Conservation (phyloP, 2,888 invertebrate species). For the Geophilus truncorum region DNA sequence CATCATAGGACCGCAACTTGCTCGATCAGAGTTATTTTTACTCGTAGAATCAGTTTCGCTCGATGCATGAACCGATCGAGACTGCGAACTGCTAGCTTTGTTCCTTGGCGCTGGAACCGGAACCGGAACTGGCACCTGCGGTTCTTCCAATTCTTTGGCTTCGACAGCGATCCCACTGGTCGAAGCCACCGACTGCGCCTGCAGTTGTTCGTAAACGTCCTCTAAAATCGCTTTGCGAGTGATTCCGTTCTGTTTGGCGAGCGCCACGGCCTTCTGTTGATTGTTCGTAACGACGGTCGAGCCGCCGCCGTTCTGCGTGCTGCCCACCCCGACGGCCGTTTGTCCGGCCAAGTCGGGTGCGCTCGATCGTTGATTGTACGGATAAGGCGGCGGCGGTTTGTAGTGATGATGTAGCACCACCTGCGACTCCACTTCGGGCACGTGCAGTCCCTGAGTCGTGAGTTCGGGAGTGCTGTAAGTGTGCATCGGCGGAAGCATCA, state of each 20-base stretch:
- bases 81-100: no score
- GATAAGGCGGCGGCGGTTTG: constrained; percentile 82
- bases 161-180: not conserved
- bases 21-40: not conserved
- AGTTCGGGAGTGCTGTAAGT: constrained; percentile 48
- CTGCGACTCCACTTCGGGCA: constrained; percentile 41
- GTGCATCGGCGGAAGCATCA: constrained; percentile 38
- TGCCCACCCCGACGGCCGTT: constrained; percentile 40
- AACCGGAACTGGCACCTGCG: no score
- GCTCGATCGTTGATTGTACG: constrained; percentile 61
- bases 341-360: constrained; percentile 69
- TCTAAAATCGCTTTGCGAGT: not conserved
- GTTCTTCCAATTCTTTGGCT: no score
- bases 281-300: constrained; percentile 43
- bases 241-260: not conserved
- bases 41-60: no score
- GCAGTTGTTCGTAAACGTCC: not conserved
- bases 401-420: constrained; percentile 62
- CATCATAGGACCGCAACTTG: constrained; percentile 46
- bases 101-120: no score
- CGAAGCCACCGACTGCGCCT: constrained; percentile 30
- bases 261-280: not conserved
- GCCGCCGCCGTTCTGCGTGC: constrained; percentile 41
- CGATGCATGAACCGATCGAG: no score
- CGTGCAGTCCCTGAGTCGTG: constrained; percentile 42